Percentiles rank a stretch among this genome's conserved stretches.
These are phyloP conservation scores for Pelvicachromis taeniatus DNA, from an alignment of 2,113 vertebrate species.

Conservation along the genomic window DNA sequence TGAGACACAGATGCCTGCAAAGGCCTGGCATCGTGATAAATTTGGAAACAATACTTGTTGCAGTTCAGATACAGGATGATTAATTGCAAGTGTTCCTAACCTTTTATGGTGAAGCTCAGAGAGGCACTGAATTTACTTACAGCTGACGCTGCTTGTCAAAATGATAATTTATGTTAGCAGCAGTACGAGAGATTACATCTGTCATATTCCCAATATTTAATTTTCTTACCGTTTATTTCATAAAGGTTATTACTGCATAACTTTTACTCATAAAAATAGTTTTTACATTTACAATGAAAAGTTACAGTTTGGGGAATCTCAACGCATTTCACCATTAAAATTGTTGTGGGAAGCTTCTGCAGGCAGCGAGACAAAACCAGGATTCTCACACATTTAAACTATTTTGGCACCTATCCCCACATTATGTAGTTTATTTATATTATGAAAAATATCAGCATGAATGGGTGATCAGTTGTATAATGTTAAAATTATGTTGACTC, in stretches of 20 bases:
- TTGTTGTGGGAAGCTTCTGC: not conserved
- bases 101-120: conserved; percentile 42
- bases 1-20: conserved; percentile 35
- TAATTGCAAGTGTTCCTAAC: conserved; percentile 58
- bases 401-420: not conserved
- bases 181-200: not conserved
- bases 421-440: not conserved
- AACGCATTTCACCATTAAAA: not conserved
- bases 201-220: not conserved
- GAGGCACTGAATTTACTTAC: not conserved
- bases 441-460: not conserved
- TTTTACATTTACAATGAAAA: not conserved
- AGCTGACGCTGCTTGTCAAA: conserved; percentile 9
- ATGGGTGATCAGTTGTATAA: not conserved
- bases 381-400: not conserved
- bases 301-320: not conserved
- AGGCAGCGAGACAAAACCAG: not conserved
- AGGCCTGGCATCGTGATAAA: conserved; percentile 40
- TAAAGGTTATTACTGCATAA: not conserved
- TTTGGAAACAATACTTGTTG: conserved; percentile 59
- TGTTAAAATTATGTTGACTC: not conserved
- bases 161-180: not conserved
- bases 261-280: not conserved
- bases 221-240: not conserved
- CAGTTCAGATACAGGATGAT: conserved; percentile 31